Conservation (phyloP, 2,113 vertebrate species). For the Pseudopipra pipra region DNA sequence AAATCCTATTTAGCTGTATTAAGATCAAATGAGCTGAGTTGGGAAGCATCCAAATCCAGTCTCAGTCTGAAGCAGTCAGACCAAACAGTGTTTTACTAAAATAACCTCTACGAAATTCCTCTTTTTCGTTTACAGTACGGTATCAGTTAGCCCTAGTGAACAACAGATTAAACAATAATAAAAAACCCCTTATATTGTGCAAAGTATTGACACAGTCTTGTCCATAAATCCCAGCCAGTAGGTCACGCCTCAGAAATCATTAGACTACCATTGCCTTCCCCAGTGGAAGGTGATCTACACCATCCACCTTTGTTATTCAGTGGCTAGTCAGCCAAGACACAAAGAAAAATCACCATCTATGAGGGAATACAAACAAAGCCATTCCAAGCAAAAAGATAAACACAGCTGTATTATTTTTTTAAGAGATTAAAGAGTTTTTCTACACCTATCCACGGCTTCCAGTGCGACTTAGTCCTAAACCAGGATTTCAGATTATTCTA, state of each 20-base stretch:
- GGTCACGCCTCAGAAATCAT: not conserved
- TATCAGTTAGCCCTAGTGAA: not conserved
- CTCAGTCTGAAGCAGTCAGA: not conserved
- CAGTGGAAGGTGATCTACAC: not conserved
- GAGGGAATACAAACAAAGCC: not conserved
- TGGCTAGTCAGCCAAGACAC: not conserved
- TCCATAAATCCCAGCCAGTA: not conserved
- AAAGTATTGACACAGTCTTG: not conserved
- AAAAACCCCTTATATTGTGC: not conserved
- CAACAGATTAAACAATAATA: not conserved
- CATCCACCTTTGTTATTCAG: not conserved
- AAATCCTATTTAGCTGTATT: conserved; percentile 41
- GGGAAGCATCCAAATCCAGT: conserved; percentile 25
- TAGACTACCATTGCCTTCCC: not conserved
- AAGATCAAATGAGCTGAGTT: conserved; percentile 24
- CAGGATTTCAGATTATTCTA: conserved; percentile 35
- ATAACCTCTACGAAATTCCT: not conserved
- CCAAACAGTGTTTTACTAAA: not conserved
- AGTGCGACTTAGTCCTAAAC: not conserved
- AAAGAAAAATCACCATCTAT: not conserved
- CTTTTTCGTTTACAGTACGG: not conserved
- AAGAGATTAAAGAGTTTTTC: not conserved
- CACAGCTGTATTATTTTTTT: not conserved
- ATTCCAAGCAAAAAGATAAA: not conserved
- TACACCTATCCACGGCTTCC: not conserved